Percentiles rank a stretch among this genome's conserved stretches.
Evolutionary conservation across 2,113 vertebrate species (phyloP).

Genomic region (Cavia porcellus): DNA sequence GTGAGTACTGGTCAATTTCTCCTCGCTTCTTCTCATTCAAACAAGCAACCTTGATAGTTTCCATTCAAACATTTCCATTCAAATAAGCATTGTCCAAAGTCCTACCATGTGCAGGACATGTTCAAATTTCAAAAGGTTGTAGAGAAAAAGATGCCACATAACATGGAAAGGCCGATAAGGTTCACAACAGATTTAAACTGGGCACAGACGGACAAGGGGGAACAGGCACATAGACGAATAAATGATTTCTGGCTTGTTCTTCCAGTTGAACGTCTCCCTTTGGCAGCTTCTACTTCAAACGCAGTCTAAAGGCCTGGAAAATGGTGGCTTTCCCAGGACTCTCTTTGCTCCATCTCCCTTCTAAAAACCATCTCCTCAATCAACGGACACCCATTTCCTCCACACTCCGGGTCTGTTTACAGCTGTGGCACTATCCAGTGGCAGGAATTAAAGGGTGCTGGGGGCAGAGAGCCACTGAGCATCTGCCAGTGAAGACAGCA

Average conservation of each 20-base stretch:
- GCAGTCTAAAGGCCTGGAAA: neutral
- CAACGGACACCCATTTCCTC: neutral
- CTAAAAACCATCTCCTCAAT: neutral
- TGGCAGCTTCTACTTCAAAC: neutral
- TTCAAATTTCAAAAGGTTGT: neutral
- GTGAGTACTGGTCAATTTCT: neutral
- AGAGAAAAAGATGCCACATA: neutral
- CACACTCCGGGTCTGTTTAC: rapidly evolving
- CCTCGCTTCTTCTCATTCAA: neutral
- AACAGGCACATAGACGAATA: neutral
- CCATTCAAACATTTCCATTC: neutral
- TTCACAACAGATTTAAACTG: neutral
- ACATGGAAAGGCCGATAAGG: neutral
- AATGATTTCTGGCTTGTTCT: neutral
- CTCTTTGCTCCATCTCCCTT: neutral
- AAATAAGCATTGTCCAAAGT: neutral
- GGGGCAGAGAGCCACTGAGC: neutral
- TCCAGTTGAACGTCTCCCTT: neutral
- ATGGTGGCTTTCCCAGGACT: neutral
- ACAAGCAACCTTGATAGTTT: neutral
- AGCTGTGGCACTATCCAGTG: no score
- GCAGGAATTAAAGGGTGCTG: neutral
- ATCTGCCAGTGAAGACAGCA: neutral
- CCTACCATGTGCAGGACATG: neutral
- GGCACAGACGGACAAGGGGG: neutral